A percentile compares a stretch with the other conserved stretches of the same genome.
These are phyloP conservation scores for Hippolais icterina DNA, from an alignment of 2,113 vertebrate species.

Conservation along the genomic window DNA sequence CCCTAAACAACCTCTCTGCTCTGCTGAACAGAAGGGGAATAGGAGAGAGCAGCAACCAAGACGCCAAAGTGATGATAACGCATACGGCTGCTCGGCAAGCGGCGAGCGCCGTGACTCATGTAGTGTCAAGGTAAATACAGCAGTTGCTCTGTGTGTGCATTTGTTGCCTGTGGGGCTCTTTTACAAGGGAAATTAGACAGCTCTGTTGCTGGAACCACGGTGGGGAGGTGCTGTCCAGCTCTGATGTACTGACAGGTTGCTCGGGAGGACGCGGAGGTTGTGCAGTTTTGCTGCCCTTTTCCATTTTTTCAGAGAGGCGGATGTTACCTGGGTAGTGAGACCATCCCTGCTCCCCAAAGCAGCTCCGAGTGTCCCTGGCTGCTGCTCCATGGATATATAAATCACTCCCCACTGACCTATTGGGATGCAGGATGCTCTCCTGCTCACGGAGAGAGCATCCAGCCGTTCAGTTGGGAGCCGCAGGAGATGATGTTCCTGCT, in stretches of 20 bases:
- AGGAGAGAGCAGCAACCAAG: background rate
- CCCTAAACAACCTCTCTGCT: background rate
- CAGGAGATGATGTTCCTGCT: background rate
- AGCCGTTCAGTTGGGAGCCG: accelerated
- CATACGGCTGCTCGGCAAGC: background rate
- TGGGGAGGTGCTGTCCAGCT: background rate
- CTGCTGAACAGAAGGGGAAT: background rate
- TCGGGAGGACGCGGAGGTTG: background rate
- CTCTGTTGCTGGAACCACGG: background rate
- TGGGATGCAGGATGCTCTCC: background rate
- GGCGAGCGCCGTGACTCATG: background rate
- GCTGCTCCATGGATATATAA: background rate
- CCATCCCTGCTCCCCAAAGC: background rate
- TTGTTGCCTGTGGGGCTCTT: background rate
- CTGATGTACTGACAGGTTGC: background rate
- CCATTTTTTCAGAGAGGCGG: background rate
- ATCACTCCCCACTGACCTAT: background rate
- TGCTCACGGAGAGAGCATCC: background rate
- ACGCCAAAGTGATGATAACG: background rate
- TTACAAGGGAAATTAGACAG: background rate
- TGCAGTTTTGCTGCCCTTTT: background rate
- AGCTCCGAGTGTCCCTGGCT: background rate
- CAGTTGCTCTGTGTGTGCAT: background rate
- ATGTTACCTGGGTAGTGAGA: background rate
- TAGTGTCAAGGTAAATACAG: background rate